phyloP scores from a whole-genome alignment of 2,113 vertebrate genomes.

The Chitala chitala region DNA sequence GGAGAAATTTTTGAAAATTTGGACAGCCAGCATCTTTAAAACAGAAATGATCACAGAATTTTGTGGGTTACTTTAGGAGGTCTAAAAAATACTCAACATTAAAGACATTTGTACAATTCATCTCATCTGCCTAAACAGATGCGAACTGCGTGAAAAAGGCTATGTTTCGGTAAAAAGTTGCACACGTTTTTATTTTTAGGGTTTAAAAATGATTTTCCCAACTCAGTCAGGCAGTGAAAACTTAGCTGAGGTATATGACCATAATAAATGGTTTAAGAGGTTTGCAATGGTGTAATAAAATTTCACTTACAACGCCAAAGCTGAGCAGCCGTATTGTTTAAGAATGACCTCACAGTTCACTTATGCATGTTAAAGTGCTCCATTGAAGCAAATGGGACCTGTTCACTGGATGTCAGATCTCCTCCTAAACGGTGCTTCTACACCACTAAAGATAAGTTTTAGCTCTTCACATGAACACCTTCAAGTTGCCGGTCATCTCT shows the following conservation, averaged over 20 bases:
- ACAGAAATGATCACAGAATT: background rate
- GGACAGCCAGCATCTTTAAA: background rate
- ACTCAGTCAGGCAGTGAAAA: slow-evolving; percentile 50
- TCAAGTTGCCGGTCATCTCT: too few relatives aligned
- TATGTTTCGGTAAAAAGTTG: too few relatives aligned
- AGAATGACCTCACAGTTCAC: slow-evolving; percentile 35
- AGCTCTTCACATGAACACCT: too few relatives aligned
- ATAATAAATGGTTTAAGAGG: slow-evolving; percentile 3
- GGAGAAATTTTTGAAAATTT: too few relatives aligned
- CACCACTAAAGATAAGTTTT: too few relatives aligned
- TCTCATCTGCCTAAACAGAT: too few relatives aligned
- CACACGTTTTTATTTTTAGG: too few relatives aligned
- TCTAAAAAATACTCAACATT: background rate
- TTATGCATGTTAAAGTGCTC: slow-evolving; percentile 54
- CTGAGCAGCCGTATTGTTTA: too few relatives aligned
- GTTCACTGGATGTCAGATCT: slow-evolving; percentile 3
- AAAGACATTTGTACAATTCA: too few relatives aligned
- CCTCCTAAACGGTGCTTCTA: background rate
- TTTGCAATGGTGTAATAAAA: too few relatives aligned
- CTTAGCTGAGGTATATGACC: slow-evolving; percentile 55
- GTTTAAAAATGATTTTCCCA: slow-evolving; percentile 36
- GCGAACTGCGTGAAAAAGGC: too few relatives aligned
- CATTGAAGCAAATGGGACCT: slow-evolving; percentile 33
- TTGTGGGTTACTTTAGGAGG: background rate
- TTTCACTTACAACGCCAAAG: background rate